Conservation (phyloP, 2,113 vertebrate species). For the Lagenorhynchus albirostris region DNA sequence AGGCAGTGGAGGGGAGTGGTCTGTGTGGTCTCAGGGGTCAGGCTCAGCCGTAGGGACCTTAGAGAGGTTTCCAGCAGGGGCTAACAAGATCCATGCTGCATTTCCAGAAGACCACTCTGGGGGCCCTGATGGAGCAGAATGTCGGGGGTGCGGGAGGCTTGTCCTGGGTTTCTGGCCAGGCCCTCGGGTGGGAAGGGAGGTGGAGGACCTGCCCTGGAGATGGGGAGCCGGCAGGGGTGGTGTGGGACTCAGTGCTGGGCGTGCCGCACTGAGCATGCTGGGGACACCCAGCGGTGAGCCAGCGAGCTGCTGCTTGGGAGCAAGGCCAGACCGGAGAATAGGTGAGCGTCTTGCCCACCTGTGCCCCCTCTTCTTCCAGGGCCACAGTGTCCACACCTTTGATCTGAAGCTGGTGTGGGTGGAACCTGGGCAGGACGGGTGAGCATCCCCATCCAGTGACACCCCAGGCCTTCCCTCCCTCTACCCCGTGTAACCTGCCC, state of each 20-base stretch:
- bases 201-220: neutral
- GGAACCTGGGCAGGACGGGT: constrained; percentile 66
- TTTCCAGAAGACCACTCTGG: neutral
- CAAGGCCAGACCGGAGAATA: neutral
- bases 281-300: neutral
- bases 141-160: neutral
- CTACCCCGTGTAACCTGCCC: neutral
- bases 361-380: constrained; percentile 62
- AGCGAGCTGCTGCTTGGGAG: neutral
- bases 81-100: accelerated
- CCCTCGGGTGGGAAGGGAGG: neutral
- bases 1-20: neutral
- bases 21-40: neutral
- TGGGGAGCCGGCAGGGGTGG: neutral
- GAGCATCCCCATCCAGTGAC: constrained; percentile 22
- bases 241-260: neutral
- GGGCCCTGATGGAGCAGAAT: neutral
- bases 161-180: neutral
- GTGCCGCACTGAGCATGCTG: neutral
- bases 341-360: neutral
- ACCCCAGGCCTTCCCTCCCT: neutral
- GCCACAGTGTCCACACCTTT: constrained; percentile 76
- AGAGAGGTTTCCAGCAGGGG: neutral
- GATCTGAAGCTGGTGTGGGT: constrained; percentile 85
- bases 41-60: neutral